phyloP scores from a whole-genome alignment of 92 coral and sea anemone species.

The Meandrina meandrites region DNA sequence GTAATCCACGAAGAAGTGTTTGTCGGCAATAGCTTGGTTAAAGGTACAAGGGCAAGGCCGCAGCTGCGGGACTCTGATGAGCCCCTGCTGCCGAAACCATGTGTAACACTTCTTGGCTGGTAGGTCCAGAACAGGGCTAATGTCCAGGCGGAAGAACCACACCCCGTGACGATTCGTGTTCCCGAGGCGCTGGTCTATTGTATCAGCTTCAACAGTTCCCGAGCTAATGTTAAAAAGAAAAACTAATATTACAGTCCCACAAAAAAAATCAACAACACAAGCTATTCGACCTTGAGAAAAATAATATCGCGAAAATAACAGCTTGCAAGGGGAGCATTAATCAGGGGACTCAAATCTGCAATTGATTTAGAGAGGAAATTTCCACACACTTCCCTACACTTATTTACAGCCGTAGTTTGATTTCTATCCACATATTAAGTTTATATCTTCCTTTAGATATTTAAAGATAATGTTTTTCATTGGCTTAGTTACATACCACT shows the following conservation, averaged over 20 bases:
- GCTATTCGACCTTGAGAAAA: too few species aligned
- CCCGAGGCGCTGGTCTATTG: slow-evolving; percentile 39
- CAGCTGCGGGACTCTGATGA: slow-evolving; percentile 29
- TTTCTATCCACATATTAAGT: too few species aligned
- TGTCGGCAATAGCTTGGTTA: slow-evolving; percentile 30
- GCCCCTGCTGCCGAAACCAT: slow-evolving; percentile 42
- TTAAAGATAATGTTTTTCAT: too few species aligned
- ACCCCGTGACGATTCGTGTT: slow-evolving; percentile 43
- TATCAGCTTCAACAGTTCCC: slow-evolving; percentile 43
- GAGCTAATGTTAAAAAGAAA: slow-evolving; percentile 27
- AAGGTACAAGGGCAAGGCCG: slow-evolving; percentile 49
- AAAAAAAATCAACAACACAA: background rate
- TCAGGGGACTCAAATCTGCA: too few species aligned
- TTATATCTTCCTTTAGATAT: too few species aligned
- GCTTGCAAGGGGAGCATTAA: background rate
- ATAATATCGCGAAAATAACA: background rate
- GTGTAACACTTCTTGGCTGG: slow-evolving; percentile 47
- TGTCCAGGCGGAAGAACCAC: slow-evolving; percentile 55
- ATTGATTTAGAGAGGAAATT: too few species aligned
- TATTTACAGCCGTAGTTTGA: too few species aligned
- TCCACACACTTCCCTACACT: too few species aligned
- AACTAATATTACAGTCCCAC: background rate
- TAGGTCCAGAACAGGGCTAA: slow-evolving; percentile 21
- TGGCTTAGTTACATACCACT: too few species aligned
- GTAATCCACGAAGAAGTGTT: slow-evolving; percentile 25